These are phyloP conservation scores for Lasioglossum lativentre DNA, from an alignment of 2,888 invertebrate genomes.

Conservation along the genomic window DNA sequence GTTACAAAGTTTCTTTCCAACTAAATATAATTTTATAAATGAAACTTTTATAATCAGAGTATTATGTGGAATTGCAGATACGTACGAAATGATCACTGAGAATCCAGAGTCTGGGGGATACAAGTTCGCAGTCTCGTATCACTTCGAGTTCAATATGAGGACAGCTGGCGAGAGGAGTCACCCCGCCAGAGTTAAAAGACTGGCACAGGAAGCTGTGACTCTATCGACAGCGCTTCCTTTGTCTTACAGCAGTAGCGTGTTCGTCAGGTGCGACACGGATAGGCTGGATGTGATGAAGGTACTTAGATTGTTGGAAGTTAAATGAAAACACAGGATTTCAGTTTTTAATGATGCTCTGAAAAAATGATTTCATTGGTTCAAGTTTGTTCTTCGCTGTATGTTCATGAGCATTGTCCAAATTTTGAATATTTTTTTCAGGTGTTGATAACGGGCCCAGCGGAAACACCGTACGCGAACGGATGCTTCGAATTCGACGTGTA, in stretches of 20 bases:
- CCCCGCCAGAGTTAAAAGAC: constrained; percentile 94
- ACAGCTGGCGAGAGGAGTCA: constrained; percentile 94
- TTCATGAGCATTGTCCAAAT: background rate
- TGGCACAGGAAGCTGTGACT: constrained; percentile 98
- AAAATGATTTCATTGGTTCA: too few species aligned
- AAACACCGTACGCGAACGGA: constrained; percentile 96
- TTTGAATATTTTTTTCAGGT: constrained; percentile 86
- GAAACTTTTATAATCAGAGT: background rate
- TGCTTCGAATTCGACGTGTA: constrained; percentile 96
- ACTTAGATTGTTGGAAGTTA: constrained; percentile 26
- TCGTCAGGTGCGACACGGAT: constrained; percentile 97
- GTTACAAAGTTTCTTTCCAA: too few species aligned
- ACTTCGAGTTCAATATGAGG: constrained; percentile 94
- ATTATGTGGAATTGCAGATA: constrained; percentile 86
- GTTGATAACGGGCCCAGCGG: constrained; percentile 95
- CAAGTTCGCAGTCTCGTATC: constrained; percentile 94
- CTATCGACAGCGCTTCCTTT: constrained; percentile 96
- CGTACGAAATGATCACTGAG: constrained; percentile 96
- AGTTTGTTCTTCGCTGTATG: background rate
- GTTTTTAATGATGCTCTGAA: too few species aligned
- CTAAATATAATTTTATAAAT: background rate
- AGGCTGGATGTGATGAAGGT: constrained; percentile 98
- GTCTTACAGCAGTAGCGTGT: constrained; percentile 96
- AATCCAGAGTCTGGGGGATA: constrained; percentile 90
- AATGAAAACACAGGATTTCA: background rate